Evolutionary conservation across 2,113 vertebrate genomes (phyloP).

Genomic region (Melanerpes formicivorus): DNA sequence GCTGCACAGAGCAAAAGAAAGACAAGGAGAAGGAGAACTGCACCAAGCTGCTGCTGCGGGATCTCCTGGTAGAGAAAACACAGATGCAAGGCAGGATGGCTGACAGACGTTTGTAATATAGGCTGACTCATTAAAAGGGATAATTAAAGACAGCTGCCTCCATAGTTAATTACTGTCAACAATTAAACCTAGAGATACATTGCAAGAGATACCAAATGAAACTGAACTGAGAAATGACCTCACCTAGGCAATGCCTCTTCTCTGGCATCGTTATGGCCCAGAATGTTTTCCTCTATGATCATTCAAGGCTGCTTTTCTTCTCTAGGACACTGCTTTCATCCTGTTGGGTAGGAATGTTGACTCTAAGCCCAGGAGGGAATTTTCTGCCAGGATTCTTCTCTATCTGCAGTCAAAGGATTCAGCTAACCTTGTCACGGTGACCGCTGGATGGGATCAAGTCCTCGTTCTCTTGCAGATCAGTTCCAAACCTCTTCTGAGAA

Average conservation of each 20-base stretch:
- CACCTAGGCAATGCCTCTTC: not conserved
- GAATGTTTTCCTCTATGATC: accelerated
- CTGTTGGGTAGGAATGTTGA: not conserved
- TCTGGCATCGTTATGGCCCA: not conserved
- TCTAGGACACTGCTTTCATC: not conserved
- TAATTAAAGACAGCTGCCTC: conserved; percentile 26
- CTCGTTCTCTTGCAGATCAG: accelerated
- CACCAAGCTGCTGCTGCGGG: not conserved
- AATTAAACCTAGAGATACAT: not conserved
- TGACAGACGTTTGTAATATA: not conserved
- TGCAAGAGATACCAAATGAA: not conserved
- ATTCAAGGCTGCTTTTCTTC: not conserved
- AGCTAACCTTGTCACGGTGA: no score
- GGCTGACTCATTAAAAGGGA: not conserved
- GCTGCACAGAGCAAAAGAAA: accelerated
- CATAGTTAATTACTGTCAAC: not conserved
- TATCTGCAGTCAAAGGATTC: accelerated
- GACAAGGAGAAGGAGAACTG: no score
- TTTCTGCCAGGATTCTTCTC: not conserved
- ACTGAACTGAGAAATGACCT: not conserved
- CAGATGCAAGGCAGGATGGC: not conserved
- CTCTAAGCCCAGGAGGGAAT: not conserved
- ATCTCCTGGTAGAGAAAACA: not conserved
- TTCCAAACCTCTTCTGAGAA: not conserved
- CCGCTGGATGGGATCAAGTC: accelerated